phyloP scores from a whole-genome alignment of 53 echinoderm and acorn worm species.

The Hippasteria phrygiana region DNA sequence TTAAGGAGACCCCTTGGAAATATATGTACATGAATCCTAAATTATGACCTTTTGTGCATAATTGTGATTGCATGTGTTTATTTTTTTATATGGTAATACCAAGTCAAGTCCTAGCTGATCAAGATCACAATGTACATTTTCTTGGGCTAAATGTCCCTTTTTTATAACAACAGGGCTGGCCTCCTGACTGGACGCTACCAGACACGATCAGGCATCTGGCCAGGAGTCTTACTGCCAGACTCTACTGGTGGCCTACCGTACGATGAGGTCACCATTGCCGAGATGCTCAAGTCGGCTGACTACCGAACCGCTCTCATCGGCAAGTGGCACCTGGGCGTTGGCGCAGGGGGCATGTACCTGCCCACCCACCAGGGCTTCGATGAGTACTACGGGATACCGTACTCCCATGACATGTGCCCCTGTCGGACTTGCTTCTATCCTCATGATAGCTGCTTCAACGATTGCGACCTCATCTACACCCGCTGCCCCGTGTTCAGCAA shows the following conservation, averaged over 20 bases:
- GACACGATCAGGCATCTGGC: constrained; percentile 89
- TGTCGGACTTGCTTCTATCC: constrained; percentile 95
- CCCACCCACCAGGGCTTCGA: constrained; percentile 93
- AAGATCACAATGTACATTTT: too few relatives aligned
- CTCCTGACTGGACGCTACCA: constrained; percentile 90
- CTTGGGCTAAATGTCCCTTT: not conserved
- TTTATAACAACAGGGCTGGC: constrained; percentile 73
- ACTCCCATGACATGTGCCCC: constrained; percentile 98
- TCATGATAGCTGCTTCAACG: constrained; percentile 75
- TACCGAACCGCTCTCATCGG: constrained; percentile 91
- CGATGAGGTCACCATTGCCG: constrained; percentile 95
- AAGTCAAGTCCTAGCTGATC: too few relatives aligned
- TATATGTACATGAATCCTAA: too few relatives aligned
- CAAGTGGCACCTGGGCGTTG: constrained; percentile 98
- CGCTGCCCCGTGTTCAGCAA: constrained; percentile 83
- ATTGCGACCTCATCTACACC: constrained; percentile 75
- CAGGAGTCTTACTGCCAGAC: constrained; percentile 80
- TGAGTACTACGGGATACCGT: constrained; percentile 92
- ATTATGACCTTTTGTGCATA: too few relatives aligned
- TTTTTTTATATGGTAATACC: too few relatives aligned
- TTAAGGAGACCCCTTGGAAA: too few relatives aligned
- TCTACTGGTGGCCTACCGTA: constrained; percentile 86
- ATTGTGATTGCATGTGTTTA: too few relatives aligned
- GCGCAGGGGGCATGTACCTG: constrained; percentile 74
- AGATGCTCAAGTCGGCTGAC: constrained; percentile 75